Evolutionary conservation across 2,888 invertebrate genomes (phyloP), one percentile per base, ranked within the genome.

Genomic region (Euzetes globulus): DNA sequence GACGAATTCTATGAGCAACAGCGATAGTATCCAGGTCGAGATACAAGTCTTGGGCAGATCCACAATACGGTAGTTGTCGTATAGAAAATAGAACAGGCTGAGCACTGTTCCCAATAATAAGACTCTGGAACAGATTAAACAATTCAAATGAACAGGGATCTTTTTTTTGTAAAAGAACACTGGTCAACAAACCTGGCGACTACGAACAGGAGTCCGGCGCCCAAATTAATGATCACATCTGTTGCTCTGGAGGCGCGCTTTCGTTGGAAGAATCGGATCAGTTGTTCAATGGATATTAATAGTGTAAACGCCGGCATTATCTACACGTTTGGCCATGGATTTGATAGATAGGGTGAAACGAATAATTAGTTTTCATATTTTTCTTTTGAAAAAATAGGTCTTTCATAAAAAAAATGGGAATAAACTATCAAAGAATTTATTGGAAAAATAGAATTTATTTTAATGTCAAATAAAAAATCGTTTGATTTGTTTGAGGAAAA

Each of bases 1-100:
- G 60, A 73, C 45, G 25, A 73, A 73, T 33, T 73, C 73, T 0
- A 73, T 25, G n/a, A 73, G 63, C 13, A 73, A 19, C 25, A 73
- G 63, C 15, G 65, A 68, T n/a, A 73, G 15, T 7, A 73, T 13
- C 73, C 73, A 73, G 13, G 73, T 73, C n/a, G 41, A 47, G 1
- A 29, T 25, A 68, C 73, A 65, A 6, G 60, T 63, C 41, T 22
- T 13, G 15, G 73, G 73, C 22, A 73, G 41, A 47, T 73, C 41
- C 19, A 73, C 41, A 11, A 73, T 27, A 1, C 63, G 63, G 33
- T 73, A 65, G 25, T 73, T 73, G 41, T 45, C 45, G 41, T 73
- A 73, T 2, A 73, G 11, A 13, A 22, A 73, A n/a, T 58, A 50
- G 22, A 60, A 73, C 17, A 70, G 6, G 25, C 47, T 41, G 17